phyloP scores from a whole-genome alignment of 2,113 vertebrate species.

The Lampris incognitus region DNA sequence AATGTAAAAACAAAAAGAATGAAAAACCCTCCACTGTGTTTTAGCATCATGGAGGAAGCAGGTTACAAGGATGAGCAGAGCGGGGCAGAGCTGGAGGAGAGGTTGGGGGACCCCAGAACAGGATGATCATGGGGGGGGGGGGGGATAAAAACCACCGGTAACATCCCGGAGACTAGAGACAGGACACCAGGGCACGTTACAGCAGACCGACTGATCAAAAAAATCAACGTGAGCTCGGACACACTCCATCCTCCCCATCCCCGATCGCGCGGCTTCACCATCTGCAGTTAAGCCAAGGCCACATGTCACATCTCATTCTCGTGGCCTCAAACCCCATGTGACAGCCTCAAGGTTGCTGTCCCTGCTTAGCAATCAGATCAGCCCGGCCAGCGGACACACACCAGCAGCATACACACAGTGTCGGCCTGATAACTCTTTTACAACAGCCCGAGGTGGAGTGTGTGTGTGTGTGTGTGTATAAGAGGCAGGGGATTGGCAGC shows the following conservation, averaged over 20 bases:
- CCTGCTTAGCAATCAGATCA: slow-evolving; percentile 37
- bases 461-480: background rate
- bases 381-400: slow-evolving; percentile 29
- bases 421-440: slow-evolving; percentile 42
- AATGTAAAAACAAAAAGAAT: no score
- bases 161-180: background rate
- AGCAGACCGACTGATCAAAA: background rate
- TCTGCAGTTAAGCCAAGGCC: slow-evolving; percentile 46
- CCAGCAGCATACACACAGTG: slow-evolving; percentile 30
- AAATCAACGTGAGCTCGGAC: slow-evolving; percentile 13
- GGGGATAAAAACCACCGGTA: background rate
- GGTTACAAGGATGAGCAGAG: no score
- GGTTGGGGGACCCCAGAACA: background rate
- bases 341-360: slow-evolving; percentile 51
- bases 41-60: no score
- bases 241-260: slow-evolving; percentile 27
- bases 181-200: slow-evolving; percentile 2
- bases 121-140: background rate
- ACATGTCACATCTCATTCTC: slow-evolving; percentile 51
- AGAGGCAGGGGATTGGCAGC: slow-evolving; percentile 1
- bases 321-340: slow-evolving; percentile 19
- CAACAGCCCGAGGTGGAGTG: slow-evolving; percentile 8
- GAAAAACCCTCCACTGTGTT: no score
- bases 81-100: no score
- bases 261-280: slow-evolving; percentile 48